These are phyloP conservation scores for Plutella xylostella DNA, from an alignment of 2,888 invertebrate species.

Conservation along the genomic window DNA sequence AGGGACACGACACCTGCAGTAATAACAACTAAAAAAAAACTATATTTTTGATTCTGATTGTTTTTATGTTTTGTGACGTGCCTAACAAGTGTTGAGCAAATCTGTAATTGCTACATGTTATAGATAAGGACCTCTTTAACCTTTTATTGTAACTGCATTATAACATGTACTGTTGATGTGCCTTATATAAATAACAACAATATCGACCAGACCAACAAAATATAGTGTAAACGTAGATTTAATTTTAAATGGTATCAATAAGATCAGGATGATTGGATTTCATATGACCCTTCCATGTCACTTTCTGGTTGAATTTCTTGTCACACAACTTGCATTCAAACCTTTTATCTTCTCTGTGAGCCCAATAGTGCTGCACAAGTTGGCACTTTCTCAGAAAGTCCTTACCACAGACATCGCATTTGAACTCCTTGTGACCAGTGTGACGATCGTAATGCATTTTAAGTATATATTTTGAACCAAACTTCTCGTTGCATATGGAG, in stretches of 20 bases:
- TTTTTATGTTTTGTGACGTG: not conserved
- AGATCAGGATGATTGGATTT: conserved; percentile 27
- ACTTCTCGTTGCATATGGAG: conserved; percentile 21
- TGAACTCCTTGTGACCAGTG: conserved; percentile 28
- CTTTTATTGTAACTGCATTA: too few species aligned
- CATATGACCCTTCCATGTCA: conserved; percentile 45
- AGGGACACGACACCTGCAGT: not conserved
- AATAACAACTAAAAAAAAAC: not conserved
- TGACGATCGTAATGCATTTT: conserved; percentile 34
- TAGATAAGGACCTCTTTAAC: not conserved
- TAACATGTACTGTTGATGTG: too few species aligned
- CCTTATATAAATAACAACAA: not conserved
- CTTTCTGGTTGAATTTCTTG: conserved; percentile 50
- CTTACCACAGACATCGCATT: conserved; percentile 30
- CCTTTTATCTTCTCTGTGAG: conserved; percentile 5
- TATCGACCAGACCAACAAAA: not conserved
- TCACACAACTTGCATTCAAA: conserved; percentile 35
- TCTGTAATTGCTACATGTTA: not conserved
- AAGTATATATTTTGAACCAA: conserved; percentile 30
- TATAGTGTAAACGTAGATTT: conserved; percentile 14
- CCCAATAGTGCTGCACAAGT: conserved; percentile 12
- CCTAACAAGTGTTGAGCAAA: not conserved
- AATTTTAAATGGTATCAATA: conserved; percentile 38
- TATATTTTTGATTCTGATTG: not conserved
- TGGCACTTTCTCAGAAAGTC: conserved; percentile 10